Evolutionary conservation across 1,140 invertebrate genomes (phyloP), one percentile per base, ranked within the genome.

Genomic region (Bombus ignitus): DNA sequence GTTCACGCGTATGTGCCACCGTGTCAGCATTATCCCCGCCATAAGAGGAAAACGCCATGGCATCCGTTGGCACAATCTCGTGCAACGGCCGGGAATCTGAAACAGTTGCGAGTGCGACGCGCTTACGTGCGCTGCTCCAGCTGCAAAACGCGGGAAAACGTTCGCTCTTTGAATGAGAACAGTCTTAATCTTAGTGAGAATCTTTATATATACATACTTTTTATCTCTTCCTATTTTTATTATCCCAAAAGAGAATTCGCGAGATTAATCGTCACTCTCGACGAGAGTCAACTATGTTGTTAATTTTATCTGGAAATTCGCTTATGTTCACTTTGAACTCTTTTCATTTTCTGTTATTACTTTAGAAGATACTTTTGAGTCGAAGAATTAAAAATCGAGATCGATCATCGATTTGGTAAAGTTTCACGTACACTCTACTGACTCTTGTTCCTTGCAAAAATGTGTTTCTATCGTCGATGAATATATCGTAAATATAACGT

Each of bases 21-120:
- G 79, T 75, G 77, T 53, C 70, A 70, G 78, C 81, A 86, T 84
- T 90, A 91, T 89, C 92, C 92, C 92, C 91, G 91, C 92, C 88
- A 83, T 92, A 89, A 90, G 89, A 91, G 90, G 85, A 79, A 92
- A 92, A 92, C 80, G 91, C 92, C 88, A 92, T 92, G 90, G 81
- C 87, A 92, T 92, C 88, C 90, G 90, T 92, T 87, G 85, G 77
- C 86, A 87, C 85, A 87, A 92, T 91, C 91, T 91, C 92, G 85
- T 90, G 73, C 85, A 89, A 88, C 87, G 73, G 85, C 73, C 89
- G 88, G 79, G 90, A 92, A 89, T 93, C 88, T 87, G 85, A 92
- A 92, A 92, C 92, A 92, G 92, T 93, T 74, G 91, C 84, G 86
- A 85, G 75, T 77, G 90, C 88, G 91, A 89, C 83, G 85, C 83